A percentile compares a stretch with the other conserved stretches of the same genome.
phyloP scores from a whole-genome alignment of 2,888 invertebrate species.

The Thera britannica region DNA sequence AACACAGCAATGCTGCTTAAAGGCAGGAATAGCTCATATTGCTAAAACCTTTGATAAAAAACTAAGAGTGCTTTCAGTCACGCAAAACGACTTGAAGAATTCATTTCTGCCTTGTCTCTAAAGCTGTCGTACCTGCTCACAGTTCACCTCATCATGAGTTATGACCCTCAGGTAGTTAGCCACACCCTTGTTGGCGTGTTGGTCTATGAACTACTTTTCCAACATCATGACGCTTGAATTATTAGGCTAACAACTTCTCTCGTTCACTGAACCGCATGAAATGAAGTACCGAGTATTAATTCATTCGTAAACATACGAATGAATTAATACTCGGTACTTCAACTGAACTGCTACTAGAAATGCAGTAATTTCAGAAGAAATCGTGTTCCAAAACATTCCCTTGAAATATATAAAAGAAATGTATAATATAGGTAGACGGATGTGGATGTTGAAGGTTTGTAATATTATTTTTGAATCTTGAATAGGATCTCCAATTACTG shows the following conservation, averaged over 20 bases:
- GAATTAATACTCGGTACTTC: too few relatives aligned
- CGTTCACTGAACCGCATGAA: neutral
- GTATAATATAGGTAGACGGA: too few relatives aligned
- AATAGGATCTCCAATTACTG: too few relatives aligned
- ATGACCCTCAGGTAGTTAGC: constrained; percentile 3
- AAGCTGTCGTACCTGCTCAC: neutral
- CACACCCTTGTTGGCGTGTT: constrained; percentile 11
- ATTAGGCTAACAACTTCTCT: constrained; percentile 1
- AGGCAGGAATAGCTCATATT: too few relatives aligned
- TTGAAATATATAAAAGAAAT: too few relatives aligned
- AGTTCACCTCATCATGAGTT: neutral
- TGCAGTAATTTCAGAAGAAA: too few relatives aligned
- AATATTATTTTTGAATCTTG: too few relatives aligned
- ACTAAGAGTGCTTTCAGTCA: neutral
- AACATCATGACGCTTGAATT: constrained; percentile 5
- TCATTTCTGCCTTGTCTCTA: neutral
- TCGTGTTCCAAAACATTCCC: too few relatives aligned
- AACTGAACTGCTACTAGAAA: too few relatives aligned
- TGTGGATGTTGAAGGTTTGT: too few relatives aligned
- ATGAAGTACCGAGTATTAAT: neutral
- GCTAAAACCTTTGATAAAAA: neutral
- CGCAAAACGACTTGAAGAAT: neutral
- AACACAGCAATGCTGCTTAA: too few relatives aligned
- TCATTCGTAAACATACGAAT: too few relatives aligned
- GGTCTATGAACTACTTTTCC: constrained; percentile 15